Base-by-base conservation (phyloP, 2,888 invertebrate species). In the Polylopha cassiicola region DNA sequence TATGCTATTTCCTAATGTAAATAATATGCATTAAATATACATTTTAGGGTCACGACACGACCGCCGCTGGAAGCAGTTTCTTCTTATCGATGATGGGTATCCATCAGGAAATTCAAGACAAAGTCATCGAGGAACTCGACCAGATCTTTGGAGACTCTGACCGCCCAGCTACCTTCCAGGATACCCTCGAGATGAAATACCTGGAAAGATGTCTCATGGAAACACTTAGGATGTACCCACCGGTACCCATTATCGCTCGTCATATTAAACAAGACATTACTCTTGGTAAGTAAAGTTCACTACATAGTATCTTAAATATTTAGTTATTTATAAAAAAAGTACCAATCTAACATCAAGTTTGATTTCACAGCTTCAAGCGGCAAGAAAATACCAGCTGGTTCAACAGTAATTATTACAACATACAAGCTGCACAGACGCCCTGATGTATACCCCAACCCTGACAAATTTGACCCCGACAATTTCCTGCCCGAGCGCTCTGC, bases 181-280 rank as follows among this genome's bases (percentile, higher is more conserved):
- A 95, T 51, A 93, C 94, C 1, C 66, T 93, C n/a, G 91, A 93
- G 71, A 93, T 94, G 93, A 94, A 94, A 71, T 94, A 93, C 60
- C 75, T 94, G 51, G 94, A 94, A 72, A 87, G 93, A 44, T 93
- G 93, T 45, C 86, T 94, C 29, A 89, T 94, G 90, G 94, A 94
- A 73, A 91, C 93, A 2, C 75, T 94, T 11, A 88, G 94, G 54
- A 82, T 94, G 87, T 94, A 89, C 65, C 94, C 94, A 38, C 93
- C 94, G 50, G 92, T 94, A 33, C 94, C 94, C 14, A 76, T 91
- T 10, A 94, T 94, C 56, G 92, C 93, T 4, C 87, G 94, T 55
- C 85, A 90, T 49, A 65, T 94, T 17, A 89, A 91, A 34, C 88
- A 92, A 65, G 93, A 94, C 50, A 76, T 94, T 5, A 89, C 89